Percentiles rank a stretch among this genome's conserved stretches.
These are phyloP conservation scores for Syndactyla subalaris DNA, from an alignment of 2,797 vertebrate species.

Conservation along the genomic window DNA sequence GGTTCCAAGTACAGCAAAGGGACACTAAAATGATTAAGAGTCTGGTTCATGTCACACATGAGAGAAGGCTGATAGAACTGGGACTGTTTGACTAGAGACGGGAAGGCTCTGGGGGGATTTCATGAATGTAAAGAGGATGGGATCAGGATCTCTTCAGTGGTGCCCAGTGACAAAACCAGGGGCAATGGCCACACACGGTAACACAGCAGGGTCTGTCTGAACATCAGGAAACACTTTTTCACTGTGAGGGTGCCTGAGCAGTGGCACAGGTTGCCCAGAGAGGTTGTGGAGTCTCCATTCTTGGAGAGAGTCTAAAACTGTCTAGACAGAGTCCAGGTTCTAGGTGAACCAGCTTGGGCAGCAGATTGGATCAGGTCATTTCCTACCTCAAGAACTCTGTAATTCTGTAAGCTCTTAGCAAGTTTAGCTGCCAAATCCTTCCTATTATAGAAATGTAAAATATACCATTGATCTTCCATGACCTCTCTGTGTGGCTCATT, in stretches of 20 bases:
- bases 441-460: background rate
- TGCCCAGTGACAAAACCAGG: background rate
- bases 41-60: background rate
- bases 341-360: background rate
- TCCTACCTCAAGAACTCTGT: background rate
- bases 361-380: background rate
- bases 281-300: background rate
- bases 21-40: background rate
- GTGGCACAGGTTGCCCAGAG: background rate
- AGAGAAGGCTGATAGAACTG: background rate
- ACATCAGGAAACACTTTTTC: background rate
- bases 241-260: background rate
- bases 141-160: background rate
- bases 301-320: background rate
- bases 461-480: background rate
- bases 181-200: background rate
- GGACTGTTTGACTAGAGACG: background rate
- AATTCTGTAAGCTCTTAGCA: background rate
- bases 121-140: background rate
- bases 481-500: background rate
- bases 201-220: background rate
- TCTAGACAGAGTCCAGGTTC: background rate
- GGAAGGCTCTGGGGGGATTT: background rate
- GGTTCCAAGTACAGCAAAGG: background rate
- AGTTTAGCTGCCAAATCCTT: background rate